Base-by-base conservation (phyloP, 2,797 vertebrate species). In the Rhadinocentrus ornatus region DNA sequence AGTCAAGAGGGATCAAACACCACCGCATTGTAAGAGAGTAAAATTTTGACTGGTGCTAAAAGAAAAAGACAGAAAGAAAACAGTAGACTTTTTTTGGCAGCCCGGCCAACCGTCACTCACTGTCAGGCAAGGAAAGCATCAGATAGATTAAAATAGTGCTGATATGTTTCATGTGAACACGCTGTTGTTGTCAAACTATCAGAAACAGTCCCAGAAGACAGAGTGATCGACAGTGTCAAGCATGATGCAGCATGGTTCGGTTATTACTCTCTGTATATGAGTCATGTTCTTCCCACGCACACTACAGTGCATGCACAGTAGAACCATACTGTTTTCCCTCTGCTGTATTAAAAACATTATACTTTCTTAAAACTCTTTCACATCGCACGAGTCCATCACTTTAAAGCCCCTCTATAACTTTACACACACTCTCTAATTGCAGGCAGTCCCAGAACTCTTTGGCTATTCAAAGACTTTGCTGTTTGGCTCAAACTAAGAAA, bases 211-310 rank as follows among this genome's bases (percentile, higher is more conserved):
- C 69, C 80, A 62, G 61, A 76, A 75, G 57, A 50, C 66, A 1
- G 6, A 78, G 65, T 58, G 80, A 84, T 86, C 55, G 69, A 72
- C 71, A 53, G 22, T 59, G 83, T 86, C 78, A 84, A 86, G 73
- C 81, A 85, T 90, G 91, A 92, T 90, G 82, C 89, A 91, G 91
- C 92, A 87, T 77, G 64, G 84, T 80, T 85, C 37, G 6, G 56
- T 82, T 82, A 66, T 69, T 67, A 27, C 71, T 77, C 64, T 93
- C 72, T 88, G 69, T 77, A 63, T 85, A 89, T 93, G 91, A 91
- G 80, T 92, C 90, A 90, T 29, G 2, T 37, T 78, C 89, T 88
- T 91, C 89, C 89, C 89, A 89, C 86, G 4, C 84, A 86, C 80
- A 56, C 62, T 46, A 80, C 61, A 62, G 22, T 77, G 69, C 69